These are phyloP conservation scores for Serilophus lunatus DNA, from an alignment of 2,113 vertebrate species.

Conservation along the genomic window DNA sequence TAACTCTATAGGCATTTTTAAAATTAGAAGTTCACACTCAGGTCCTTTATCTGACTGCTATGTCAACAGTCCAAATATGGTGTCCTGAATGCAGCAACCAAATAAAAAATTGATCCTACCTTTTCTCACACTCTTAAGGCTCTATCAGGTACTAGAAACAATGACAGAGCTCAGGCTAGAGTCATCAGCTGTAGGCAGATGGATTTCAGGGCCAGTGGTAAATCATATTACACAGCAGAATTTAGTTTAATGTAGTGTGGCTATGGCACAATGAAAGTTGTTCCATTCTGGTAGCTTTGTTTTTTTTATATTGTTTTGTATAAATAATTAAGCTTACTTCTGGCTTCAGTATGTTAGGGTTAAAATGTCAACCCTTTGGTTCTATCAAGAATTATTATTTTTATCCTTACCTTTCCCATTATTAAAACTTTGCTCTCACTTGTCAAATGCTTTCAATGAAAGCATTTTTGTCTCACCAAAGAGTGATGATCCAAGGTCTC, in stretches of 20 bases:
- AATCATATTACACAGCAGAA: not conserved
- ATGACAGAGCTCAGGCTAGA: not conserved
- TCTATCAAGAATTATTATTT: not conserved
- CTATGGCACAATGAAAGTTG: not conserved
- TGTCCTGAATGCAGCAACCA: not conserved
- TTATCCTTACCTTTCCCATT: not conserved
- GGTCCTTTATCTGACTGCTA: not conserved
- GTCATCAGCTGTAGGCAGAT: accelerated
- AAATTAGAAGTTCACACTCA: not conserved
- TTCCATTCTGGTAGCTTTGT: not conserved
- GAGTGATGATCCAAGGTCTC: not conserved
- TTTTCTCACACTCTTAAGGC: not conserved
- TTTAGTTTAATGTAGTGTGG: not conserved
- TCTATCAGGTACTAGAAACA: not conserved
- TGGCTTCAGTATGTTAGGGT: not conserved
- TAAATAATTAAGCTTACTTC: not conserved
- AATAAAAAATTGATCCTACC: not conserved
- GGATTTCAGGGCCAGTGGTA: not conserved
- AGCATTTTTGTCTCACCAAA: not conserved
- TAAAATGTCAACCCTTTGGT: not conserved
- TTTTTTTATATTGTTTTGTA: not conserved
- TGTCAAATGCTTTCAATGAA: not conserved
- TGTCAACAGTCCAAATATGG: not conserved
- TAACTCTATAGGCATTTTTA: not conserved
- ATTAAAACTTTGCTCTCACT: not conserved